Conservation (phyloP, 2,113 vertebrate genomes). For the Periophthalmus modestus region DNA sequence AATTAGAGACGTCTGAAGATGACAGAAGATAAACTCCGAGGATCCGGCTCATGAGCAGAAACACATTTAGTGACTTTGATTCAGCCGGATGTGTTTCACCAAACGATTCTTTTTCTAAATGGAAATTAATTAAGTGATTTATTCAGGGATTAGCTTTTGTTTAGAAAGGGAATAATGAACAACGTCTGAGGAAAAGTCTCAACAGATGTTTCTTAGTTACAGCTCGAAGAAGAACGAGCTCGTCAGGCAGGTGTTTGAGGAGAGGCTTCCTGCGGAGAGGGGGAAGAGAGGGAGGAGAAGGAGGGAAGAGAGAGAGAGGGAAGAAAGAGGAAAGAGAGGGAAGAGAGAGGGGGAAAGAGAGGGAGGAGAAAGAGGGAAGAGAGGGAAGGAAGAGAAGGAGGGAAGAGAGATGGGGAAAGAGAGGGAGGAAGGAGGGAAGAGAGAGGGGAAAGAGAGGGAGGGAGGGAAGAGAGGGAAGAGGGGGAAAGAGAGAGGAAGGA, state of each 20-base stretch:
- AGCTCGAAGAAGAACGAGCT: neutral
- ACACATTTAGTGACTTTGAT: neutral
- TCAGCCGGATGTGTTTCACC: neutral
- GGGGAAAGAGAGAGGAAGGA: too few relatives aligned
- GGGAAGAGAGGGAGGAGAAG: too few relatives aligned
- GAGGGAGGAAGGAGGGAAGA: too few relatives aligned
- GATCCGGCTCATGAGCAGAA: neutral
- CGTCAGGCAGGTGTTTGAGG: conserved; percentile 5
- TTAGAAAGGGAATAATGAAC: neutral
- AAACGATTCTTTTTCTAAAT: neutral
- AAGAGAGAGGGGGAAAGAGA: too few relatives aligned
- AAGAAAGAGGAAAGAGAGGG: too few relatives aligned
- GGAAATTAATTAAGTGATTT: neutral
- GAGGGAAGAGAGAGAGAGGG: too few relatives aligned
- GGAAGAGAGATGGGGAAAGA: too few relatives aligned
- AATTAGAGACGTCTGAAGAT: conserved; percentile 1
- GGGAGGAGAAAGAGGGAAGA: too few relatives aligned
- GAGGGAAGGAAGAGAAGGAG: too few relatives aligned
- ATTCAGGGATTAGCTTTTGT: conserved; percentile 1
- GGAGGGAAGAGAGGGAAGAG: too few relatives aligned
- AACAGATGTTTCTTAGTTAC: conserved; percentile 2
- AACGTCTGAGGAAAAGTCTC: neutral
- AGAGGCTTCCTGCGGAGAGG: too few relatives aligned
- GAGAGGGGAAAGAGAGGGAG: too few relatives aligned
- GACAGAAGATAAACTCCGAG: conserved; percentile 4